These are phyloP conservation scores for Takifugu rubripes DNA, from an alignment of 2,797 vertebrate genomes.

Conservation along the genomic window DNA sequence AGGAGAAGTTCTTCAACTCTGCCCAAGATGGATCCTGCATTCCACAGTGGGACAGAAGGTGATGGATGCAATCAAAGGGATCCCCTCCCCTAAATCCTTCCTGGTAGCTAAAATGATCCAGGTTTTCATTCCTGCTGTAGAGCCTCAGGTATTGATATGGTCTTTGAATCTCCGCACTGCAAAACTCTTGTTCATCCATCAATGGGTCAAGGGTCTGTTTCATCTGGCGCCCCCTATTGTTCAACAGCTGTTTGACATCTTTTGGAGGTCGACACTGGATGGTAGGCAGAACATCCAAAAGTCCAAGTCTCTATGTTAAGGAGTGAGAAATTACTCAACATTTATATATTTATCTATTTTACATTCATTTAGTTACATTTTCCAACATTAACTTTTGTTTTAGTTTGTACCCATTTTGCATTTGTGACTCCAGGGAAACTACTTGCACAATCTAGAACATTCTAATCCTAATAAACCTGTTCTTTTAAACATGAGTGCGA, in stretches of 20 bases:
- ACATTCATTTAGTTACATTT: too few species aligned
- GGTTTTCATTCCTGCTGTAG: conserved; percentile 43
- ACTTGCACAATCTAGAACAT: too few species aligned
- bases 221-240: neutral
- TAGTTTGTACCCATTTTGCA: too few species aligned
- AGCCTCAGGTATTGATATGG: conserved; percentile 75
- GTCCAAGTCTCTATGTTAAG: conserved; percentile 33
- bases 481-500: too few species aligned
- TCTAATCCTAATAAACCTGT: too few species aligned
- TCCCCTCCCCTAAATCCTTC: conserved; percentile 42
- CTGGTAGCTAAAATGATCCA: conserved; percentile 71
- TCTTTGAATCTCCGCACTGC: conserved; percentile 75
- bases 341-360: too few species aligned
- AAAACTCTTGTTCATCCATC: conserved; percentile 69
- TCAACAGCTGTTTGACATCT: conserved; percentile 54
- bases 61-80: conserved; percentile 65
- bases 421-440: too few species aligned
- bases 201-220: conserved; percentile 60
- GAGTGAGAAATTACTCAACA: too few species aligned
- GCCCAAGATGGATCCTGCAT: conserved; percentile 78
- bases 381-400: too few species aligned
- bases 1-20: conserved; percentile 79
- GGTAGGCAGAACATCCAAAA: conserved; percentile 74
- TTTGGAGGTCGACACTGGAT: conserved; percentile 70
- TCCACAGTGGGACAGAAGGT: conserved; percentile 70